Evolutionary conservation across 2,797 vertebrate genomes (phyloP).

Genomic region (Scleropages formosus): DNA sequence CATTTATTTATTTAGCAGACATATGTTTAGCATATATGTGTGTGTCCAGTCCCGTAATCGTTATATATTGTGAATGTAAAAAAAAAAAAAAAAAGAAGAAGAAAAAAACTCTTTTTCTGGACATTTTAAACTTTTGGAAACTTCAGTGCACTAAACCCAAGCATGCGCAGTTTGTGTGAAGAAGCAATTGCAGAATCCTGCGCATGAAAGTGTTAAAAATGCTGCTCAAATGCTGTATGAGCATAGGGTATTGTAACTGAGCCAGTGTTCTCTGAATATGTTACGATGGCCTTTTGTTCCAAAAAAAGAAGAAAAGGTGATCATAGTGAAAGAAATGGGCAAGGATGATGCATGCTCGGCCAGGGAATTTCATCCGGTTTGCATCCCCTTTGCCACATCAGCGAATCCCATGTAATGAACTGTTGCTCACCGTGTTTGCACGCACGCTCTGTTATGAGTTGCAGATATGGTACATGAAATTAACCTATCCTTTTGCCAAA

Average conservation of each 20-base stretch:
- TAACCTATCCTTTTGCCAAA: neutral
- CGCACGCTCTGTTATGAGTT: conserved; percentile 3
- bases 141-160: neutral
- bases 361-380: conserved; percentile 51
- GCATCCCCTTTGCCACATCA: conserved; percentile 37
- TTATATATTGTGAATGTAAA: too few species aligned
- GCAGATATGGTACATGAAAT: conserved; percentile 16
- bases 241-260: neutral
- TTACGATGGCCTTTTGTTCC: too few species aligned
- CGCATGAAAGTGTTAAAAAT: neutral
- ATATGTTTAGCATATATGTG: too few species aligned
- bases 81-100: too few species aligned
- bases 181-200: neutral
- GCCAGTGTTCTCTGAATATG: conserved; percentile 1
- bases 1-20: too few species aligned
- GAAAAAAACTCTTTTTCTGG: neutral
- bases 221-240: neutral
- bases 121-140: neutral
- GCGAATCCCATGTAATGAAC: conserved; percentile 32
- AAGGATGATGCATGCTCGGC: conserved; percentile 45
- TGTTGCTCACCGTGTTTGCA: conserved; percentile 41
- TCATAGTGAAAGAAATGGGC: conserved; percentile 19
- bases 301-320: too few species aligned
- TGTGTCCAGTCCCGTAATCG: too few species aligned
- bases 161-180: conserved; percentile 3